Base-by-base conservation (phyloP, 2,888 invertebrate species). In the Congeria kusceri region DNA sequence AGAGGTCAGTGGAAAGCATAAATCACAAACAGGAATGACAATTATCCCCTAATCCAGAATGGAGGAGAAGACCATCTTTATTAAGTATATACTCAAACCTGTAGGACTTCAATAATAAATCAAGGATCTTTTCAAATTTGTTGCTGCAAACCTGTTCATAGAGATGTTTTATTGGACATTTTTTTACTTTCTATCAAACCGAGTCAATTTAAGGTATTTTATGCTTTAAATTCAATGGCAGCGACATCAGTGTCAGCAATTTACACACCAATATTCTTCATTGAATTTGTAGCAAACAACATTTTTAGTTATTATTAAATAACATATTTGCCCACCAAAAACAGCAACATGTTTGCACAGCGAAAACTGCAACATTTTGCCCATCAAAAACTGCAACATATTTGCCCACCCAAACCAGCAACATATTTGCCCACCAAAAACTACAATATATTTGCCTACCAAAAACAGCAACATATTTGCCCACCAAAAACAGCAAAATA, bases 1-100 rank as follows among this genome's bases (percentile, higher is more conserved):
- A 39, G 68, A 77, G 75, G 68, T 69, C 70, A 61, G 56, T 29
- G 29, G 29, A 64, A 71, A 71, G 64, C 58, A 80, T 80, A 80
- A 80, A 80, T 80, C 80, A 75, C 58, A 44, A 25, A n/a, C 53
- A 49, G 64, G 68, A 44, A 59, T 66, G 72, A 71, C 29, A 56
- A 76, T 72, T 75, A 64, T 80, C 75, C 25, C 25, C 53, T 53
- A 53, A 53, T 53, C 53, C 53, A 20, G 13, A 39, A 39, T 39
- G 39, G 39, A 39, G 39, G n/a, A 53, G n/a, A 53, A 9, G 9
- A 9, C 53, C 53, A 53, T 53, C 25, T 20, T 53, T 7, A n/a
- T 20, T 18, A 11, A 53, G 25, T 53, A 20, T n/a, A 53, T 20
- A 23, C 9, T 23, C n/a, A n/a, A 53, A 53, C 20, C n/a, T 20